Conservation (phyloP, 2,888 invertebrate species). For the Ophion obscuratus region DNA sequence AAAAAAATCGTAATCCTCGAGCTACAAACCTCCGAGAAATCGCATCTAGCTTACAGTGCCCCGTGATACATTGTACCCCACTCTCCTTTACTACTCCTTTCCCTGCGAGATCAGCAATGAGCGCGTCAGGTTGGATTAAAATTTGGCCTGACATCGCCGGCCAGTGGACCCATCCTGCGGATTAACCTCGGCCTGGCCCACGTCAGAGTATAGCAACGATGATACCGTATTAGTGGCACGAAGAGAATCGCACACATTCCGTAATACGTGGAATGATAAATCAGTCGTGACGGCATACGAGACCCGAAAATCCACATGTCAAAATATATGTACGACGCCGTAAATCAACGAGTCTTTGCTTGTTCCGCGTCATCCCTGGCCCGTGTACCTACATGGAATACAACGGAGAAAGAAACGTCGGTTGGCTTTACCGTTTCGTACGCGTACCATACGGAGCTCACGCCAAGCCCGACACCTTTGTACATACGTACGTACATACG, state of each 20-base stretch:
- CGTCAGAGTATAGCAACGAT: background rate
- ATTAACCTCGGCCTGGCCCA: background rate
- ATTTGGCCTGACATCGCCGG: constrained; percentile 13
- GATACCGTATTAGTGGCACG: constrained; percentile 58
- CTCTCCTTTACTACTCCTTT: background rate
- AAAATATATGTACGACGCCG: constrained; percentile 72
- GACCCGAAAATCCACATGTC: constrained; percentile 74
- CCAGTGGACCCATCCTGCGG: constrained; percentile 1
- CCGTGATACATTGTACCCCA: too few species aligned
- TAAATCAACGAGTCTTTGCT: constrained; percentile 72
- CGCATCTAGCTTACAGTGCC: too few species aligned
- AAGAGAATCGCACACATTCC: constrained; percentile 47
- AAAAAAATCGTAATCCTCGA: too few species aligned
- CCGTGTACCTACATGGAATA: background rate
- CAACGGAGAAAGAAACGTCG: constrained; percentile 12
- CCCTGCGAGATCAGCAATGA: background rate
- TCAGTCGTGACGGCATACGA: constrained; percentile 62
- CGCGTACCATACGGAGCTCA: constrained; percentile 56
- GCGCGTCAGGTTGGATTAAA: constrained; percentile 13
- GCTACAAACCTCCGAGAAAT: too few species aligned
- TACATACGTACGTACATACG: constrained; percentile 4
- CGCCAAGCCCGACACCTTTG: constrained; percentile 26
- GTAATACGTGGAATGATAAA: constrained; percentile 69
- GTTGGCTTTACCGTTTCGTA: constrained; percentile 49
- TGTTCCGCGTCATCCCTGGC: constrained; percentile 37